Conservation (phyloP, 2,888 invertebrate species). For the Agrilus cyanescens region DNA sequence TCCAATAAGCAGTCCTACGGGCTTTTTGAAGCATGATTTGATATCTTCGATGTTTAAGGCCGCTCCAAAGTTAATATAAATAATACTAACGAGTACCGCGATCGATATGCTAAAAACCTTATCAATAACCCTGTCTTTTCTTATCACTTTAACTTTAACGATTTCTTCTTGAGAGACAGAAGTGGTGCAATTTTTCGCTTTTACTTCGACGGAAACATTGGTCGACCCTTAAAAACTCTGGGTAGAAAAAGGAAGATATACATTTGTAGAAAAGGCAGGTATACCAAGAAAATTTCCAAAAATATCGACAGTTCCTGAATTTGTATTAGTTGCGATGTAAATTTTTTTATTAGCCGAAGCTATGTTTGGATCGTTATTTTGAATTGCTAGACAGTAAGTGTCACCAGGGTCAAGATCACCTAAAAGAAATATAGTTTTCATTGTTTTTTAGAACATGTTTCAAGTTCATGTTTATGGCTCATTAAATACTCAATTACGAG, state of each 20-base stretch:
- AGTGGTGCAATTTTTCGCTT: background rate
- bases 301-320: conserved; percentile 23
- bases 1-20: conserved; percentile 69
- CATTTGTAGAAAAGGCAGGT: no score
- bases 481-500: no score
- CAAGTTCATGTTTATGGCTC: no score
- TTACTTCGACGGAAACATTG: conserved; percentile 19
- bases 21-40: conserved; percentile 51
- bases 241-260: no score
- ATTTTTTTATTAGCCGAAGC: no score
- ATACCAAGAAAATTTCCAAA: conserved; percentile 22
- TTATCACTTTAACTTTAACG: conserved; percentile 23
- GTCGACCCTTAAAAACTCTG: conserved; percentile 13
- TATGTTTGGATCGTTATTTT: no score
- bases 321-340: no score
- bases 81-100: conserved; percentile 60
- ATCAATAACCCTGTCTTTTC: conserved; percentile 51
- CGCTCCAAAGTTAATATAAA: conserved; percentile 86
- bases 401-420: no score
- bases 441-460: no score
- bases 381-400: no score
- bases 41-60: conserved; percentile 68
- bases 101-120: conserved; percentile 64
- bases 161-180: conserved; percentile 4
- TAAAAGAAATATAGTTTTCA: no score